These are phyloP conservation scores for Podarcis lilfordi DNA, from an alignment of 2,797 vertebrate genomes.

Conservation along the genomic window DNA sequence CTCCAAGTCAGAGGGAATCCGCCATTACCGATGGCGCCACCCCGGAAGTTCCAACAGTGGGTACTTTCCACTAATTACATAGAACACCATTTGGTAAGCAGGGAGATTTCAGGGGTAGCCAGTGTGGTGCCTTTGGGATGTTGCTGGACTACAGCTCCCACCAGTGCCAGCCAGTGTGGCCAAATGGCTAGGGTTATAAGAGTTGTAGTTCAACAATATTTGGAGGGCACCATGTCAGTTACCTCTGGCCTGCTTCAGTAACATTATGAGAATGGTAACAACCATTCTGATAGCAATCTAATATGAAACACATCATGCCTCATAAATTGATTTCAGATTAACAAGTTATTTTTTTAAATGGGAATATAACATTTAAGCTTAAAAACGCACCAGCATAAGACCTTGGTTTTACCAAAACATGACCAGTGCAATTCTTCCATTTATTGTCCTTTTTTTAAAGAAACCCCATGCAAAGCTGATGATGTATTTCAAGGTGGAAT, in stretches of 20 bases:
- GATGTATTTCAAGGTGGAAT: too few relatives aligned
- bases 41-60: too few relatives aligned
- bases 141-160: too few relatives aligned
- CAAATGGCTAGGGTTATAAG: too few relatives aligned
- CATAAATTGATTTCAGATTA: neutral
- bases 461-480: neutral
- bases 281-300: neutral
- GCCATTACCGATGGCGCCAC: too few relatives aligned
- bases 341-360: neutral
- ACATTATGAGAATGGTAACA: neutral
- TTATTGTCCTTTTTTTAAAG: neutral
- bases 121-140: too few relatives aligned
- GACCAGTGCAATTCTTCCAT: neutral
- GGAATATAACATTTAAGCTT: neutral
- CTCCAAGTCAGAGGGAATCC: too few relatives aligned
- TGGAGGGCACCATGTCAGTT: neutral
- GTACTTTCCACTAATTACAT: too few relatives aligned
- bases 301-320: neutral
- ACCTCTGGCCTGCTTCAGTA: neutral
- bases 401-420: neutral
- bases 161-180: too few relatives aligned
- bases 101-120: neutral
- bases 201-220: too few relatives aligned
- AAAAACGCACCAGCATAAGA: neutral
- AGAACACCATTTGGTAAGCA: neutral